Evolutionary conservation across 1,140 invertebrate species (phyloP), one percentile per base, ranked within the genome.

Genomic region (Bombyx mori): DNA sequence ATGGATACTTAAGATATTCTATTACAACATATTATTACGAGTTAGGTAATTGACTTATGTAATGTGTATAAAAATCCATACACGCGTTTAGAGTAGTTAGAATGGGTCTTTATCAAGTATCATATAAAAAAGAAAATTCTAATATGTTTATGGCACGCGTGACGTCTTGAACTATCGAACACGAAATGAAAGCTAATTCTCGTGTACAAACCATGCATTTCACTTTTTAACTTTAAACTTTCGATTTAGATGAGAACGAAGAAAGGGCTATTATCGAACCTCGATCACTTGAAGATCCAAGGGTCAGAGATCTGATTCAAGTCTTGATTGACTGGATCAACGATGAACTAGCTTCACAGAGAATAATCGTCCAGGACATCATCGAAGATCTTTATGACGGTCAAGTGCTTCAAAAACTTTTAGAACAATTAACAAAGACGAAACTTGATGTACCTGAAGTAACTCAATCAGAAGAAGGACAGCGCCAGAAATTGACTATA

Each of bases 381-480:
- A 95, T 96, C 58, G 97, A 99, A 88, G 98, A 99, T 90, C 88
- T 99, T 55, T 99, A 99, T 86, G 98, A 99, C 91, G 98, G 98
- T 8, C 98, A 99, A 89, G 95, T 99, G 60, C 88, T 99, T 10
- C 98, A 99, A 81, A 99, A 99, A 89, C 86, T 99, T 7, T 90
- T 99, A 68, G 97, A 99, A 88, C 97, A 97, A 82, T 88, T 99
- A 42, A 96, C 96, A 1, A 92, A 92, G 48, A 92, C 94, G 44
- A 97, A 97, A 86, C 88, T 99, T 26, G 97, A 99, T 89, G 97
- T 99, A 1, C 96, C 97, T 3, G 98, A 99, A 90, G 98, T 99
- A 2, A 99, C 98, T 2, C 98, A 99, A 81, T 98, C 97, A 10
- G 98, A 99, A 87, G 97, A 99, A 87, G 97, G 97, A 0, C 98